Conservation (phyloP, 2,888 invertebrate species). For the Hyposoter didymator region DNA sequence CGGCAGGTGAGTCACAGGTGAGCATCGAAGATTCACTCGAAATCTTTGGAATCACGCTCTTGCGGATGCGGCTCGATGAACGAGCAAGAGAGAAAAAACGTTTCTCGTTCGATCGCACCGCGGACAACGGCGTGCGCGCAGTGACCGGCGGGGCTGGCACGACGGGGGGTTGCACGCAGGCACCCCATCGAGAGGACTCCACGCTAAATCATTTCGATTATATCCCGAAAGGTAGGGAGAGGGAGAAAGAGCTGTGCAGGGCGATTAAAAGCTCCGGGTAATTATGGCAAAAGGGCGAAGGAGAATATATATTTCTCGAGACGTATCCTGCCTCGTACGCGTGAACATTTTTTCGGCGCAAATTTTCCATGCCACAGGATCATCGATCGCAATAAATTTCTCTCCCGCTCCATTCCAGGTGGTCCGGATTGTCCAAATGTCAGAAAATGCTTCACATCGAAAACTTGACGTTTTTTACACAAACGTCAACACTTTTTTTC, state of each 20-base stretch:
- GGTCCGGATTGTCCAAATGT: constrained; percentile 28
- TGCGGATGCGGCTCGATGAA: not conserved
- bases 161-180: constrained; percentile 72
- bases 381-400: constrained; percentile 33
- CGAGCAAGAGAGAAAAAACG: constrained; percentile 18
- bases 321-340: constrained; percentile 2
- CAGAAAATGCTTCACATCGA: not conserved
- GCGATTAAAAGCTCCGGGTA: constrained; percentile 75
- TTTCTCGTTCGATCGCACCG: constrained; percentile 47
- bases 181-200: constrained; percentile 76
- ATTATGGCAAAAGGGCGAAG: constrained; percentile 72
- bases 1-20: constrained; percentile 70
- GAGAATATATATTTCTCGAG: constrained; percentile 13
- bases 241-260: constrained; percentile 55
- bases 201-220: constrained; percentile 78
- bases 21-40: constrained; percentile 63
- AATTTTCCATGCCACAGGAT: constrained; percentile 45
- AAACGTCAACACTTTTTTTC: not conserved
- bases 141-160: constrained; percentile 68
- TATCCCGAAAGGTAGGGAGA: constrained; percentile 43
- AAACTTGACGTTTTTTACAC: constrained; percentile 7
- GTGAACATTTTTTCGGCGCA: constrained; percentile 38
- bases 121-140: constrained; percentile 46
- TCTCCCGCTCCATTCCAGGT: constrained; percentile 30
- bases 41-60: constrained; percentile 52